Evolutionary conservation across 2,113 vertebrate genomes (phyloP).

Genomic region (Pipa parva): DNA sequence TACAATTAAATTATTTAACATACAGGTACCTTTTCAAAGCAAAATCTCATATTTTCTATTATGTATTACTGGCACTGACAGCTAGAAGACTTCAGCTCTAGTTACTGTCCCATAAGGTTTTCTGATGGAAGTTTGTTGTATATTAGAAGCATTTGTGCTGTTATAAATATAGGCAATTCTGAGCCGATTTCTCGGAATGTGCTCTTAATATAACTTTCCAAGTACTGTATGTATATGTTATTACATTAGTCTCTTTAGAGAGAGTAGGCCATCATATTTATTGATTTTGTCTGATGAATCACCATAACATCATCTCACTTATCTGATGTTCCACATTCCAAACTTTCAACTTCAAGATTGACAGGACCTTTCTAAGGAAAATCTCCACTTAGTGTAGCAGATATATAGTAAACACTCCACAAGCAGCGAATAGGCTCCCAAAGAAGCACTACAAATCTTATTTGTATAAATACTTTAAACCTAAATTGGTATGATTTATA

Average conservation of each 20-base stretch:
- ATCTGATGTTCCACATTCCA: background rate
- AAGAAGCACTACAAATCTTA: too few relatives aligned
- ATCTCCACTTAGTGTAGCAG: too few relatives aligned
- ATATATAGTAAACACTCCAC: too few relatives aligned
- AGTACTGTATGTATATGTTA: slow-evolving; percentile 50
- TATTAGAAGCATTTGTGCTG: slow-evolving; percentile 44
- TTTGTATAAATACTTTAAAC: too few relatives aligned
- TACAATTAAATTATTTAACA: too few relatives aligned
- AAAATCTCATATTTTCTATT: too few relatives aligned
- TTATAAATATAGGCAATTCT: slow-evolving; percentile 11
- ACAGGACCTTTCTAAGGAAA: too few relatives aligned
- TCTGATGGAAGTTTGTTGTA: slow-evolving; percentile 29
- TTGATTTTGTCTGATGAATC: slow-evolving; percentile 55
- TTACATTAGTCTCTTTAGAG: slow-evolving; percentile 55
- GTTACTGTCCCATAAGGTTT: slow-evolving; percentile 1
- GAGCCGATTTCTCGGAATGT: slow-evolving; percentile 28
- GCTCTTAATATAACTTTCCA: slow-evolving; percentile 51
- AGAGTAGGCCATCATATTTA: slow-evolving; percentile 53
- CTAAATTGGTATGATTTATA: too few relatives aligned
- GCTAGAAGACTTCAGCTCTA: background rate
- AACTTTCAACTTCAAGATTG: background rate
- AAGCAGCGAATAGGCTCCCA: too few relatives aligned
- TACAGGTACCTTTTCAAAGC: too few relatives aligned
- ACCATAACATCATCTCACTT: background rate
- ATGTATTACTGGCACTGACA: too few relatives aligned